Percentiles rank a stretch among this genome's conserved stretches.
These are phyloP conservation scores for Ommatoiulus sabulosus DNA, from an alignment of 2,888 invertebrate species.

Conservation along the genomic window DNA sequence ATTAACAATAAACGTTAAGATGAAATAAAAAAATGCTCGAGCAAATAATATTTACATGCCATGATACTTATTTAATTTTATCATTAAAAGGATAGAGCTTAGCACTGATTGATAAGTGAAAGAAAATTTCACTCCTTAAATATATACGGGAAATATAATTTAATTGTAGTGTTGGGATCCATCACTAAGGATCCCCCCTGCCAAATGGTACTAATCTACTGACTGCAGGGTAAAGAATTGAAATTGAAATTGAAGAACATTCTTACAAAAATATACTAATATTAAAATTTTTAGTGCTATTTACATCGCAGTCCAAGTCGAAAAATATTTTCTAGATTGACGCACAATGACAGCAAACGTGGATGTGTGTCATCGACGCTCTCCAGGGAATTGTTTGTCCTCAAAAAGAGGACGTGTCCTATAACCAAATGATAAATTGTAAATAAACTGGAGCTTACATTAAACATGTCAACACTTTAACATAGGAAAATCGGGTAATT, in stretches of 20 bases:
- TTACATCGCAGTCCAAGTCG: conserved; percentile 71
- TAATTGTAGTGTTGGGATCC: too few species aligned
- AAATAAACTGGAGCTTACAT: not conserved
- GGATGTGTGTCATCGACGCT: conserved; percentile 70
- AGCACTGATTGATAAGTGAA: too few species aligned
- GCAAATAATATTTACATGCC: not conserved
- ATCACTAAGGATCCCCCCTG: too few species aligned
- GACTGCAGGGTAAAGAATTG: too few species aligned
- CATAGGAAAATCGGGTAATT: too few species aligned
- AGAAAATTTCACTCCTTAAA: too few species aligned
- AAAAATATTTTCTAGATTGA: conserved; percentile 73
- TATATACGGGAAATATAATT: too few species aligned
- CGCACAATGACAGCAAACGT: conserved; percentile 71
- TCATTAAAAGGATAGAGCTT: too few species aligned
- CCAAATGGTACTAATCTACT: too few species aligned
- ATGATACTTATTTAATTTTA: too few species aligned
- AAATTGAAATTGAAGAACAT: too few species aligned
- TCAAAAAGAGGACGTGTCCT: conserved; percentile 29
- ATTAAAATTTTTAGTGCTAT: conserved; percentile 66
- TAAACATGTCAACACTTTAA: not conserved
- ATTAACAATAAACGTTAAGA: not conserved
- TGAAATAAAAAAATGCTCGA: too few species aligned
- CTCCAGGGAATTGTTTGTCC: not conserved
- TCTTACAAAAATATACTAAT: conserved; percentile 62
- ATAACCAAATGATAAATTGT: not conserved